Base-by-base conservation (phyloP, 2,888 invertebrate species). In the Artemia sinica region DNA sequence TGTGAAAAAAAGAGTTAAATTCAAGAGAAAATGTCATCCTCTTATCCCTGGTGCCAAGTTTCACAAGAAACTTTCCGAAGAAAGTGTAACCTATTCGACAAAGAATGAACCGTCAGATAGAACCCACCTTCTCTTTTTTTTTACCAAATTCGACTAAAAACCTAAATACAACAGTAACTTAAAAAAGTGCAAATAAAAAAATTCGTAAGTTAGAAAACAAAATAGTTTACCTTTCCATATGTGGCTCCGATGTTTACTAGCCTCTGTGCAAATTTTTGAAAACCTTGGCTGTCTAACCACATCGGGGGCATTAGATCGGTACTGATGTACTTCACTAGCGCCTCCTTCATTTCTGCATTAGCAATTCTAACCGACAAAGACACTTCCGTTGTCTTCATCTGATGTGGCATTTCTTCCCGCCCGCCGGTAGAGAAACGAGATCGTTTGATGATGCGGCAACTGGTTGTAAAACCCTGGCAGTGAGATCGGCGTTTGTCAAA, bases 211-310 rank as follows among this genome's bases (percentile, higher is more conserved):
- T 18, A 41, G 0, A 41, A 41, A 41, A 41, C 6, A 41, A 41
- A 41, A 41, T 41, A 41, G 11, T 28, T 58, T 58, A 58, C 63
- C 63, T 58, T 58, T n/a, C 63, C 63, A 58, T 58, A 58, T 28
- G 63, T 58, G 14, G 63, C 63, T 18, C 63, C 63, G n/a, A 58
- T 58, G 63, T 58, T 58, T 18, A 58, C 8, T 58, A 58, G 63
- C 63, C 14, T 58, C 28, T 58, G 63, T 58, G 63, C 63, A 28
- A 58, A 58, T 58, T 28, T 8, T 9, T 28, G n/a, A 10, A 58
- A 58, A 10, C 63, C 63, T 58, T 28, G n/a, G 11, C 63, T 28
- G 11, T 58, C 63, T 28, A 58, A 28, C 63, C 63, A 58, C n/a
- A 28, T 18, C 28, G 63, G 14, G n/a, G 63, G 14, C n/a, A 58